Conservation (phyloP, 2,797 vertebrate species). For the Urophycis tenuis region DNA sequence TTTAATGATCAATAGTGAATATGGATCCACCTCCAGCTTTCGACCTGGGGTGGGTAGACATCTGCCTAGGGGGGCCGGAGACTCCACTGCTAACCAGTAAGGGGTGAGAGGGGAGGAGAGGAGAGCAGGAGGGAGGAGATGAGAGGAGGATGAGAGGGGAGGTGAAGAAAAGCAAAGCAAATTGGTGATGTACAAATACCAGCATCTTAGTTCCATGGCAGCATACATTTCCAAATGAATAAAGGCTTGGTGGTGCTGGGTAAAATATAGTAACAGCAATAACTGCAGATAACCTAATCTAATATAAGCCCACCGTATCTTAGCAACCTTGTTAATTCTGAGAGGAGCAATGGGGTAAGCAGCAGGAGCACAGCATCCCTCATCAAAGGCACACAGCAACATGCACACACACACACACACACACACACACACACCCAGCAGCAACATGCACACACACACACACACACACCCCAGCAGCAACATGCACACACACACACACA, state of each 20-base stretch:
- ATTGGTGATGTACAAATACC: slow-evolving; percentile 43
- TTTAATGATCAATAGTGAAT: slow-evolving; percentile 64
- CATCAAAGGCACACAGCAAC: slow-evolving; percentile 61
- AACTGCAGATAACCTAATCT: slow-evolving; percentile 75
- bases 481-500: slow-evolving; percentile 46
- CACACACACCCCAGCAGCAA: slow-evolving; percentile 19
- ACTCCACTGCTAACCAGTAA: slow-evolving; percentile 24
- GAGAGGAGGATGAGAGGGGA: slow-evolving; percentile 12
- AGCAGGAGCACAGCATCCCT: slow-evolving; percentile 63
- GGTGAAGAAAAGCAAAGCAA: slow-evolving; percentile 25
- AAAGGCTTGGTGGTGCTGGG: slow-evolving; percentile 61
- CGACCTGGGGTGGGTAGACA: slow-evolving; percentile 62
- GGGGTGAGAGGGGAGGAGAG: background rate
- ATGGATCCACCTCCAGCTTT: slow-evolving; percentile 63
- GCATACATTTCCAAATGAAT: slow-evolving; percentile 74
- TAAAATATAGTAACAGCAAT: slow-evolving; percentile 79
- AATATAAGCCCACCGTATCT: slow-evolving; percentile 75
- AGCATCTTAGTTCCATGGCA: slow-evolving; percentile 62
- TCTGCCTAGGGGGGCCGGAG: slow-evolving; percentile 51
- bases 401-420: slow-evolving; percentile 1
- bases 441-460: slow-evolving; percentile 17
- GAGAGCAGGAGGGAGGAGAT: background rate
- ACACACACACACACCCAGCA: slow-evolving; percentile 31
- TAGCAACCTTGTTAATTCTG: slow-evolving; percentile 79
- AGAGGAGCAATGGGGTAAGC: slow-evolving; percentile 65